Evolutionary conservation across 2,113 vertebrate genomes (phyloP).

Genomic region (Ameiurus melas): DNA sequence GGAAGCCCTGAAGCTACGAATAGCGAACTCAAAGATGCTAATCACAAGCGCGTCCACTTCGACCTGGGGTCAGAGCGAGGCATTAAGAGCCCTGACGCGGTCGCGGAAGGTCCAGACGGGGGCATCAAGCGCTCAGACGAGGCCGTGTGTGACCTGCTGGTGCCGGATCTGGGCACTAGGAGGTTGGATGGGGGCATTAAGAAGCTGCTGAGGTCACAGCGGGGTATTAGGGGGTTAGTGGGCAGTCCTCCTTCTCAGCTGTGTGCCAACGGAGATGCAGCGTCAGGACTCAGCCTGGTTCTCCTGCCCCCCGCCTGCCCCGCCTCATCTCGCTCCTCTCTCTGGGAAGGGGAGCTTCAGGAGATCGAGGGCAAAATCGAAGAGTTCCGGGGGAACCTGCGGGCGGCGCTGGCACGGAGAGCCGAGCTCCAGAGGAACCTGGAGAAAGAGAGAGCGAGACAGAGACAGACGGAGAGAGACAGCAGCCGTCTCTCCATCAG

Average conservation of each 20-base stretch:
- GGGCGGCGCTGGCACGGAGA: conserved; percentile 75
- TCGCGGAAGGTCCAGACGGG: conserved; percentile 58
- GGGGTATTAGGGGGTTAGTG: conserved; percentile 67
- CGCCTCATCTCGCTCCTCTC: conserved; percentile 57
- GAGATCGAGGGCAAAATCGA: conserved; percentile 82
- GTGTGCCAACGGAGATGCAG: conserved; percentile 33
- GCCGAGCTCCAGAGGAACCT: conserved; percentile 80
- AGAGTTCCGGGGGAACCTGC: conserved; percentile 75
- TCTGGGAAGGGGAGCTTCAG: conserved; percentile 75
- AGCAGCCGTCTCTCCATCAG: conserved; percentile 37
- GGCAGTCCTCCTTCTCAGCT: conserved; percentile 47
- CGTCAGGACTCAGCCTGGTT: conserved; percentile 57
- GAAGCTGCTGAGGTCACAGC: conserved; percentile 60
- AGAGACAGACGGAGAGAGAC: conserved; percentile 60
- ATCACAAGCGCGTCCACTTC: conserved; percentile 73
- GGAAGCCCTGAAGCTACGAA: background rate
- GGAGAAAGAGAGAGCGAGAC: conserved; percentile 63
- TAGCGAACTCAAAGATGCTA: conserved; percentile 65
- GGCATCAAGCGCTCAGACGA: conserved; percentile 50
- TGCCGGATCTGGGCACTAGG: background rate
- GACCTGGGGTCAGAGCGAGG: conserved; percentile 65
- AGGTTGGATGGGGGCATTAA: conserved; percentile 62
- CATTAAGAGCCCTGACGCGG: conserved; percentile 62
- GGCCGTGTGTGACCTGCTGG: conserved; percentile 65
- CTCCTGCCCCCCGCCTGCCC: conserved; percentile 62